Evolutionary conservation across 2,113 vertebrate genomes (phyloP).

Genomic region (Paramormyrops kingsleyae): DNA sequence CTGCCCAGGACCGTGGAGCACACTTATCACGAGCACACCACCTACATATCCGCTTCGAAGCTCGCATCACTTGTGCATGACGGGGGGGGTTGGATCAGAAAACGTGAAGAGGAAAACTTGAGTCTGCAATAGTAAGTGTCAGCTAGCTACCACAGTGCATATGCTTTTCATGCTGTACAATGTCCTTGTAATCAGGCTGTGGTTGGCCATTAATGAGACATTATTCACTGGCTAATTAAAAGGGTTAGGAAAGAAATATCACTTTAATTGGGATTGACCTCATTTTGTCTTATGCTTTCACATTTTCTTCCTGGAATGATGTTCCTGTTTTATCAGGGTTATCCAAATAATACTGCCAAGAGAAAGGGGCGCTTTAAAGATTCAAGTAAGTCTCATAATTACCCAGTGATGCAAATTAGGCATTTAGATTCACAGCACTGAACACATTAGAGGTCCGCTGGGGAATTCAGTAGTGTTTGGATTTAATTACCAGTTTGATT

Average conservation of each 20-base stretch:
- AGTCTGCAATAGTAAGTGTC: not conserved
- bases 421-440: conserved; percentile 36
- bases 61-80: not conserved
- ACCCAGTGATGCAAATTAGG: conserved; percentile 46
- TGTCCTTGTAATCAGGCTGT: not conserved
- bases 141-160: not conserved
- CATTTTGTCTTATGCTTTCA: not conserved
- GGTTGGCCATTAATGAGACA: conserved; percentile 11
- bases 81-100: not conserved
- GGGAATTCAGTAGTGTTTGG: conserved; percentile 35
- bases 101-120: not conserved
- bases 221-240: conserved; percentile 13
- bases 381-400: conserved; percentile 37
- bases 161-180: not conserved
- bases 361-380: not conserved
- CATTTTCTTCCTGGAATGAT: not conserved
- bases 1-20: not conserved
- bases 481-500: conserved; percentile 34
- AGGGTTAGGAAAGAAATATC: conserved; percentile 1
- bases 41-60: not conserved
- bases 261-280: conserved; percentile 8
- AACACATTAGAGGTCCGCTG: conserved; percentile 26
- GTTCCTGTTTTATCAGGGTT: not conserved
- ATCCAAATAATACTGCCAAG: not conserved
- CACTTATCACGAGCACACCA: not conserved